Evolutionary conservation across 2,888 invertebrate genomes (phyloP), one percentile per base, ranked within the genome.

Genomic region (Brachypterus glaber): DNA sequence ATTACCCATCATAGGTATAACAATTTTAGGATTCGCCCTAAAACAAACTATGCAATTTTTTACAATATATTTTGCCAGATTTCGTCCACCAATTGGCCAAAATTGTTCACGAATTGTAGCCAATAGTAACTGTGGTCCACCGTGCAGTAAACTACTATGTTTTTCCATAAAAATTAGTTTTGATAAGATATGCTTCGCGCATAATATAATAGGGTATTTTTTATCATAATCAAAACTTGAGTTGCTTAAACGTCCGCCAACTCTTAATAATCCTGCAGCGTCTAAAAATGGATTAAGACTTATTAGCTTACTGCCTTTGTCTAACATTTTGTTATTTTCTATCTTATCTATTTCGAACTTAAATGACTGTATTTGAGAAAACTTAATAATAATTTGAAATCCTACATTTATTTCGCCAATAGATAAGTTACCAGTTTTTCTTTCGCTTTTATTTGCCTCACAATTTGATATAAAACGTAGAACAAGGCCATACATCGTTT

Each of bases 11-110:
- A 36, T 16, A 8, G 40, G 44, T 12, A 34, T 15, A 18, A 24
- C 17, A 8, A 27, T 27, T 21, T 34, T 33, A 1, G 44, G 43
- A n/a, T 43, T 39, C 9, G 18, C 21, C 13, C 40, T 26, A 37
- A 45, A 48, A 35, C 47, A 47, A 29, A n/a, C 33, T 3, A 39
- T 24, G 37, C 47, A 49, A 29, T 42, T 16, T 2, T 39, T 40
- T 18, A 42, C 30, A 5, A 30, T 24, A 13, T 25, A n/a, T n/a
- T 40, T 41, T 35, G 36, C 16, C 13, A 41, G 38, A 37, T 46
- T 34, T 34, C 40, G 15, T 25, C 45, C 46, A 27, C 32, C 26
- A 24, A 45, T 27, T 17, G 42, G 37, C 39, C 44, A 44, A 18
- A 29, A 33, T 31, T 3, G 18, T 33, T 42, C 36, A 12, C 44